Base-by-base conservation (phyloP, 2,888 invertebrate species). In the Hemithea aestivaria region DNA sequence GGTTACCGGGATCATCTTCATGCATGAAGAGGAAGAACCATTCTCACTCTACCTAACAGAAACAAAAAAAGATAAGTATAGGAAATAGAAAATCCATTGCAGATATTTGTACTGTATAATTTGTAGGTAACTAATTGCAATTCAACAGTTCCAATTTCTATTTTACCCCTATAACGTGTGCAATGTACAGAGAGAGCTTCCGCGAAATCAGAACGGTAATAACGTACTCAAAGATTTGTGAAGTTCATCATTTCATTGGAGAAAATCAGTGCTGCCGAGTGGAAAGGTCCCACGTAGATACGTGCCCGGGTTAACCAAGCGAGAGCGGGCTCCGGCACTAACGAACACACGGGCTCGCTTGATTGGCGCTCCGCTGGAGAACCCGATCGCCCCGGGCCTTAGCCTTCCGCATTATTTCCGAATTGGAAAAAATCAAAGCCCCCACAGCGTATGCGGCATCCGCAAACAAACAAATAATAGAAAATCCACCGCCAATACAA, bases 361-460 rank as follows among this genome's bases (percentile, higher is more conserved):
- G 85, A 85, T 83, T 84, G 83, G 80, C 66, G 65, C 73, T 58
- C 64, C 59, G 50, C 55, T 51, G 60, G 58, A 59, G 54, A 12
- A 40, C 45, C 54, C 66, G 75, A 73, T 78, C 71, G 82, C 79
- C 76, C 66, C 64, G 60, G 62, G 75, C 72, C 65, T 71, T 66
- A 73, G 73, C 75, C 70, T 69, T 69, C 73, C 74, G 75, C 80
- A 85, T 85, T 83, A 83, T 76, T 77, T 78, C 75, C 75, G 74
- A 74, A 83, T 83, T 71, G 79, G 75, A 83, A 87, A 84, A 87
- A 87, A 85, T 85, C 85, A 85, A 81, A 83, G 82, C 82, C 71
- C 65, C 66, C 63, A 61, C 67, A 68, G 68, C 74, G 74, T 79
- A 80, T 78, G 73, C 73, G 75, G 77, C 76, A 78, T 77, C 71